Conservation (phyloP, 2,113 vertebrate genomes). For the Spilogale gracilis region DNA sequence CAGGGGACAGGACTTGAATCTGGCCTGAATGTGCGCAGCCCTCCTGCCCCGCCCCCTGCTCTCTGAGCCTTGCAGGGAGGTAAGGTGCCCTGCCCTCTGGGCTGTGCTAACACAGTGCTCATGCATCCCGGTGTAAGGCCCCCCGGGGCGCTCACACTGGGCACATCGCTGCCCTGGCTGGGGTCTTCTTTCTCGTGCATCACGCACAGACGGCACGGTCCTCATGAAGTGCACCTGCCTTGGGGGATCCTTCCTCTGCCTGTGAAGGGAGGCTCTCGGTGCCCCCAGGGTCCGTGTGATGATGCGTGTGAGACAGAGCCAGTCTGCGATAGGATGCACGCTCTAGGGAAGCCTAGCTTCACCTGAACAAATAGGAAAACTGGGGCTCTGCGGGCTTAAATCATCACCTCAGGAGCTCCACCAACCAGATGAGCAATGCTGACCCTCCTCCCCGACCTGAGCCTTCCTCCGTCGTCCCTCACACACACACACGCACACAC, state of each 20-base stretch:
- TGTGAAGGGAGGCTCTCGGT: background rate
- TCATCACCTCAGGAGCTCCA: fast-evolving
- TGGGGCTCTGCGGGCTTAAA: fast-evolving
- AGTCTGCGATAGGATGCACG: fast-evolving
- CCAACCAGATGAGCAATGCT: background rate
- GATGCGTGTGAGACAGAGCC: background rate
- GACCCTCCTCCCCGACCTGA: background rate
- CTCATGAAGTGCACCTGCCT: fast-evolving
- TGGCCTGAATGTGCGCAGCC: fast-evolving
- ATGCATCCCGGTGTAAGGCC: fast-evolving
- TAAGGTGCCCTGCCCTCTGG: fast-evolving
- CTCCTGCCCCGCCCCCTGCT: fast-evolving
- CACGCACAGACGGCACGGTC: background rate
- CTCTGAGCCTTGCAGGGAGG: too few species aligned
- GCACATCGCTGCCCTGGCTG: fast-evolving
- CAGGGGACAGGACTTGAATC: fast-evolving
- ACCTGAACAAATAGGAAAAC: fast-evolving
- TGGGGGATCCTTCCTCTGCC: fast-evolving
- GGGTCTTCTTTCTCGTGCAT: background rate
- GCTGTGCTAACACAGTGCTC: background rate
- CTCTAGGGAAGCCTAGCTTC: too few species aligned
- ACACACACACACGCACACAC: fast-evolving
- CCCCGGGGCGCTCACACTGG: fast-evolving
- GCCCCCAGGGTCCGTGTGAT: fast-evolving
- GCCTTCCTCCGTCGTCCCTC: background rate